These are phyloP conservation scores for Atta texana DNA, from an alignment of 1,140 invertebrate genomes.

Conservation along the genomic window DNA sequence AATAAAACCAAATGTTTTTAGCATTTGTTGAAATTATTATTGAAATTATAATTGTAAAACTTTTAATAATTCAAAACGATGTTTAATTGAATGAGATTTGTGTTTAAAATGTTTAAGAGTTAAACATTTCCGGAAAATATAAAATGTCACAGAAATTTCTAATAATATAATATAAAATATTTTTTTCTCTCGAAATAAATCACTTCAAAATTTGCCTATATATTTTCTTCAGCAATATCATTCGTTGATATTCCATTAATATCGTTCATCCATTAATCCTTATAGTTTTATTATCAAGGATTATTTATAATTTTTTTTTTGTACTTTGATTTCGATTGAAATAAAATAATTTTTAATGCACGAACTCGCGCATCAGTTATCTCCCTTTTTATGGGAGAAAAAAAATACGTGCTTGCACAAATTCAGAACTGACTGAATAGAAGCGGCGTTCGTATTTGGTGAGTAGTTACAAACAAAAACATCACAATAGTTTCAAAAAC, in stretches of 20 bases:
- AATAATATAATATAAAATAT: conserved; percentile 1
- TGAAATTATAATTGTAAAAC: not conserved
- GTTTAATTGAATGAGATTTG: not conserved
- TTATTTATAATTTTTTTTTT: not conserved
- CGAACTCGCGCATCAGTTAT: not conserved
- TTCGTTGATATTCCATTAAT: not conserved
- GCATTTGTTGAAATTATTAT: not conserved
- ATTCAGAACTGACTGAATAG: conserved; percentile 50
- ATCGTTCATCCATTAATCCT: not conserved
- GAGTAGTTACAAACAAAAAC: conserved; percentile 59
- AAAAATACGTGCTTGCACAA: conserved; percentile 39
- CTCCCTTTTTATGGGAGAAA: conserved; percentile 12
- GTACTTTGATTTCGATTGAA: not conserved
- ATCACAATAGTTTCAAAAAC: conserved; percentile 52
- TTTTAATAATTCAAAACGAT: not conserved
- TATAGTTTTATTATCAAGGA: not conserved
- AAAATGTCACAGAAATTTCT: not conserved
- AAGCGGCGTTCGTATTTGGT: conserved; percentile 42
- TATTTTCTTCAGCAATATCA: not conserved
- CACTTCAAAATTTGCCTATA: not conserved
- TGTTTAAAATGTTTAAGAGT: not conserved
- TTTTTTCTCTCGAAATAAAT: not conserved
- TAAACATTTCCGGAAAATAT: not conserved
- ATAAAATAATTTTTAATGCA: conserved; percentile 5
- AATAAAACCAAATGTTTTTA: not conserved